Evolutionary conservation across 2,113 vertebrate genomes (phyloP).

Genomic region (Ivindomyrus marchei): DNA sequence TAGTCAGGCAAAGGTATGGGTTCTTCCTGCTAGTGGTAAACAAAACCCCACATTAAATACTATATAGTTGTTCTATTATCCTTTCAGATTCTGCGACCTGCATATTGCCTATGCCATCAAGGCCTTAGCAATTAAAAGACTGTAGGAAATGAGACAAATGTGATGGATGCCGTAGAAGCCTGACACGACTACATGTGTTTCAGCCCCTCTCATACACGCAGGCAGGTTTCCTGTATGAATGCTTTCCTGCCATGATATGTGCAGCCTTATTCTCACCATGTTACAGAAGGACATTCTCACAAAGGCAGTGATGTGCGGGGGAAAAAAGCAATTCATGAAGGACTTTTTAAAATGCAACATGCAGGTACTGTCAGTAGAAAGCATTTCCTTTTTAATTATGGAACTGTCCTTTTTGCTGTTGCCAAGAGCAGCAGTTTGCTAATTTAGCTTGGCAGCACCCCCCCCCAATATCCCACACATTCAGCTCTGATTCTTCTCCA

Average conservation of each 20-base stretch:
- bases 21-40: background rate
- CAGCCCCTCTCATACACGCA: background rate
- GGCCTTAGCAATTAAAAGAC: background rate
- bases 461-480: background rate
- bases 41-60: background rate
- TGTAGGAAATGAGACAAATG: background rate
- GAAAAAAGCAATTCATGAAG: background rate
- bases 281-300: background rate
- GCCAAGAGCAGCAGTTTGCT: background rate
- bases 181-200: background rate
- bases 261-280: background rate
- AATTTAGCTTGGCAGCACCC: background rate
- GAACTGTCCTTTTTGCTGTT: background rate
- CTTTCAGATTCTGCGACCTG: background rate
- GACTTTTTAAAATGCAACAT: background rate
- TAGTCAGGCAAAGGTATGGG: background rate
- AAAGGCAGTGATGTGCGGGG: background rate
- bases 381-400: background rate
- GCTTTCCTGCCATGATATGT: background rate
- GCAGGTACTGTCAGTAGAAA: background rate
- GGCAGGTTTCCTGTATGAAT: background rate
- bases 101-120: background rate
- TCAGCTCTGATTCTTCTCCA: background rate
- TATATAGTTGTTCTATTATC: background rate
- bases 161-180: background rate